These are phyloP conservation scores for Elanoides forficatus DNA, from an alignment of 2,113 vertebrate genomes.

Conservation along the genomic window DNA sequence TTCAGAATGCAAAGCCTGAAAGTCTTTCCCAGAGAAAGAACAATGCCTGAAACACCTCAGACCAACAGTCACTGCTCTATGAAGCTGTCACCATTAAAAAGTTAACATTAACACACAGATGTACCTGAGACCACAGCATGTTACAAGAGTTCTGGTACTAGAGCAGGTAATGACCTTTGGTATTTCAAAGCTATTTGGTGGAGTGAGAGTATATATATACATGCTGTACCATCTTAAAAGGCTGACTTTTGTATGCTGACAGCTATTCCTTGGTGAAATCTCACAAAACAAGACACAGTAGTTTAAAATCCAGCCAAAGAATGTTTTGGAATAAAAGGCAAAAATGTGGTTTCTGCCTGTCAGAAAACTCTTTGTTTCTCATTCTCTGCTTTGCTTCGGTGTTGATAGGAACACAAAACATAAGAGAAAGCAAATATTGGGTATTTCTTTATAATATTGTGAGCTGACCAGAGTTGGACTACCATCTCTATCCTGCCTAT, in stretches of 20 bases:
- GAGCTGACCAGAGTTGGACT: not conserved
- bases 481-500: not conserved
- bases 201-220: not conserved
- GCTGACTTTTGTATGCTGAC: constrained; percentile 10
- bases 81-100: not conserved
- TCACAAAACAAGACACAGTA: not conserved
- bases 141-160: not conserved
- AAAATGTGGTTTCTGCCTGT: not conserved
- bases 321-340: not conserved
- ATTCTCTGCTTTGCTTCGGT: not conserved
- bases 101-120: not conserved
- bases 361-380: not conserved
- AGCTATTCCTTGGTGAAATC: constrained; percentile 10
- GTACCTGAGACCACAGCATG: not conserved
- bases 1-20: not conserved
- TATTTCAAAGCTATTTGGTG: constrained; percentile 1
- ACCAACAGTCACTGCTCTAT: not conserved
- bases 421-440: not conserved
- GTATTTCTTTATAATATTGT: not conserved
- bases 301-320: not conserved
- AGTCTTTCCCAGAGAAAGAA: not conserved
- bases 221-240: not conserved
- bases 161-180: constrained; percentile 29
- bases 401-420: not conserved
- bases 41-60: not conserved